A percentile compares a stretch with the other conserved stretches of the same genome.
Conservation (phyloP, 1,140 invertebrate species). For the Musca domestica region DNA sequence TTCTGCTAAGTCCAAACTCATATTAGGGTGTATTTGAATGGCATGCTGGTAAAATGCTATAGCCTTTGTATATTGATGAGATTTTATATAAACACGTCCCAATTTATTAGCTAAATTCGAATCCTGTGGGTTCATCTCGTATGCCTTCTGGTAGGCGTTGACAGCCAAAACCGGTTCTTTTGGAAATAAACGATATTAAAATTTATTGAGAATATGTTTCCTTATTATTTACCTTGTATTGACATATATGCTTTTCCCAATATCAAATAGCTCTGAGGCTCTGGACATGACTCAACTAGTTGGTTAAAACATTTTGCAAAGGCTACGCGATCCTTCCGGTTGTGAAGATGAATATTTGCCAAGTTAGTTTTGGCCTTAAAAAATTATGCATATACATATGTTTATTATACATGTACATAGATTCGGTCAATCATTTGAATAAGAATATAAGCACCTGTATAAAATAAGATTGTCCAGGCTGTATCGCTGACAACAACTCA, state of each 20-base stretch:
- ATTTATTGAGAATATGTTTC: not conserved
- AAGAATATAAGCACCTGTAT: constrained; percentile 55
- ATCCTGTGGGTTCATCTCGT: constrained; percentile 81
- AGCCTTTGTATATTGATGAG: constrained; percentile 91
- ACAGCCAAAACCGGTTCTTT: constrained; percentile 74
- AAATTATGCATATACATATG: not conserved
- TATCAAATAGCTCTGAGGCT: constrained; percentile 80
- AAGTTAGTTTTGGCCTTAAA: constrained; percentile 80
- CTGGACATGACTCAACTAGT: constrained; percentile 82
- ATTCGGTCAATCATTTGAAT: not conserved
- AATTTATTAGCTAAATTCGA: constrained; percentile 81
- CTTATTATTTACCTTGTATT: constrained; percentile 65
- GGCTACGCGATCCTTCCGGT: constrained; percentile 78
- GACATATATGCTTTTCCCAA: constrained; percentile 94
- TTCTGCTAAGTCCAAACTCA: constrained; percentile 83
- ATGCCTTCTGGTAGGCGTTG: constrained; percentile 80
- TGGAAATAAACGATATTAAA: constrained; percentile 5
- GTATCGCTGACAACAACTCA: constrained; percentile 72
- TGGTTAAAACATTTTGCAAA: constrained; percentile 77
- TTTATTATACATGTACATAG: not conserved
- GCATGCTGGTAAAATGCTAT: constrained; percentile 90
- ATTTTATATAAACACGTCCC: constrained; percentile 85
- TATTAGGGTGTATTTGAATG: constrained; percentile 68
- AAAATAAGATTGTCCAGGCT: constrained; percentile 80
- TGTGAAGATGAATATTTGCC: constrained; percentile 87